Percentiles rank a stretch among this genome's conserved stretches.
Conservation (phyloP, 1,140 invertebrate species). For the Melanaphis sacchari region DNA sequence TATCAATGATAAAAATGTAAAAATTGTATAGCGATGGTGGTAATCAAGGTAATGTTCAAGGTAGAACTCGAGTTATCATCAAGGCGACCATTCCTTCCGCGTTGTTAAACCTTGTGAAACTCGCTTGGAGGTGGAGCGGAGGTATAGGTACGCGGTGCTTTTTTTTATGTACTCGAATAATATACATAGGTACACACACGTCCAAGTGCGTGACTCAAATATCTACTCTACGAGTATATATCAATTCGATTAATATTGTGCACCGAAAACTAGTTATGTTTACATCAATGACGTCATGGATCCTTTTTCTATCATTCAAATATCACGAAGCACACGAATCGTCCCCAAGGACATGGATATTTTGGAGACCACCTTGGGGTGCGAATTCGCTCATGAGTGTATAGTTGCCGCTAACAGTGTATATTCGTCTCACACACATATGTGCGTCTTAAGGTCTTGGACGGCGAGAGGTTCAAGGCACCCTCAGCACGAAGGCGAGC, state of each 20-base stretch:
- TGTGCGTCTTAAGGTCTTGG: constrained; percentile 19
- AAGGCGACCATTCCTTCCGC: constrained; percentile 57
- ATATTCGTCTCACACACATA: not conserved
- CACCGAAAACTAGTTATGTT: constrained; percentile 42
- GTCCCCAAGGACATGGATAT: not conserved
- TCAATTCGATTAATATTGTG: constrained; percentile 19
- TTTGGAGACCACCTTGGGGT: constrained; percentile 31
- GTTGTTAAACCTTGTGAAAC: constrained; percentile 58
- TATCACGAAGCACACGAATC: not conserved
- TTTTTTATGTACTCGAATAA: constrained; percentile 37
- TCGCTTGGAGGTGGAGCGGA: constrained; percentile 47
- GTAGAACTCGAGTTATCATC: constrained; percentile 51
- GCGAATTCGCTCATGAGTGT: not conserved
- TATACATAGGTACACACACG: not conserved
- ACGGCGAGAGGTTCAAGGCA: constrained; percentile 33
- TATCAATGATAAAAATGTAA: constrained; percentile 49
- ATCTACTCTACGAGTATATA: not conserved
- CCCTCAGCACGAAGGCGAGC: not conserved
- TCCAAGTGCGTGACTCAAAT: constrained; percentile 44
- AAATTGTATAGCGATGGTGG: constrained; percentile 44
- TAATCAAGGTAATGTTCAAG: constrained; percentile 56
- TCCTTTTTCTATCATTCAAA: not conserved
- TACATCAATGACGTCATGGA: constrained; percentile 24
- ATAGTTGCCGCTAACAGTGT: not conserved
- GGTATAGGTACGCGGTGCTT: not conserved